Percentiles rank a stretch among this genome's conserved stretches.
Evolutionary conservation across 2,888 invertebrate genomes (phyloP).

Genomic region (Seira sanloemensis): DNA sequence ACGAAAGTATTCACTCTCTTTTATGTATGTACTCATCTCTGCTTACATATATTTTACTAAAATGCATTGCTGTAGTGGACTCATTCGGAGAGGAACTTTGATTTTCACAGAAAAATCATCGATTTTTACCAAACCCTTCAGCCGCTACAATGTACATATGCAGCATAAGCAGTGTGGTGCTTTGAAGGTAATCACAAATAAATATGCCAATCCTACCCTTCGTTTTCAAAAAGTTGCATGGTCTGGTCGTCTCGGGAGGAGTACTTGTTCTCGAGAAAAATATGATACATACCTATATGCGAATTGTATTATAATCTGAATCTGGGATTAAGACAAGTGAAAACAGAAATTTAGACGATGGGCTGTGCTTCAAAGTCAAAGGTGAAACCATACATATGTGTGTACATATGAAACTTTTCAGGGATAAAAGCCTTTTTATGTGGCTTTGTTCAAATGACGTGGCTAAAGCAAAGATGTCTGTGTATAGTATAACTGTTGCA

Average conservation of each 20-base stretch:
- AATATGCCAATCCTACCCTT: constrained; percentile 15
- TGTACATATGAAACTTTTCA: not conserved
- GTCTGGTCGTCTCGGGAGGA: not conserved
- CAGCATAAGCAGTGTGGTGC: not conserved
- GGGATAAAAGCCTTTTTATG: constrained; percentile 15
- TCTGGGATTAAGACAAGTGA: not conserved
- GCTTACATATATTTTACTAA: constrained; percentile 12
- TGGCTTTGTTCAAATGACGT: constrained; percentile 1
- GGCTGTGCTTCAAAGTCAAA: constrained; percentile 6
- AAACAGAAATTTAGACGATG: not conserved
- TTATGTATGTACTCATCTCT: not conserved
- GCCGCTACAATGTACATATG: too few species aligned
- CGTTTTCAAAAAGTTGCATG: not conserved
- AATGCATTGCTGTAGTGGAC: not conserved
- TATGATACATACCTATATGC: not conserved
- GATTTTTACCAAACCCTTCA: not conserved
- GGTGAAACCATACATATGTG: not conserved
- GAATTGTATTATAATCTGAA: too few species aligned
- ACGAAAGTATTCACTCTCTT: not conserved
- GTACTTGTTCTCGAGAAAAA: too few species aligned
- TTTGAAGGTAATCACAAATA: constrained; percentile 4
- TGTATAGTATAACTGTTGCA: constrained; percentile 15
- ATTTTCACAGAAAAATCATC: constrained; percentile 8
- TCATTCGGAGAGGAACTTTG: constrained; percentile 2
- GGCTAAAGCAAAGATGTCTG: constrained; percentile 15